Evolutionary conservation across 2,888 invertebrate species (phyloP).

Genomic region (Drosophila demipolita): DNA sequence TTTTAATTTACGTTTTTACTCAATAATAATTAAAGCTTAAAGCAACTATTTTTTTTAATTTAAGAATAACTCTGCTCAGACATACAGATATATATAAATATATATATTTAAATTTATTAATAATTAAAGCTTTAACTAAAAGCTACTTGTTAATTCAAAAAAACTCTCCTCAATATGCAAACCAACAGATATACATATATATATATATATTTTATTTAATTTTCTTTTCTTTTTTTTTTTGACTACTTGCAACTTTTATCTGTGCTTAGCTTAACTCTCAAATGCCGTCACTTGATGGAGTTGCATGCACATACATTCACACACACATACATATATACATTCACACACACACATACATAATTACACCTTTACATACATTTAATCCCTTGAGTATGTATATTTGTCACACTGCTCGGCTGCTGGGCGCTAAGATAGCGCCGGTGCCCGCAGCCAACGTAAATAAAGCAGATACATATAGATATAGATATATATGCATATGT

Average conservation of each 20-base stretch:
- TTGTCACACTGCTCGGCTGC: slow-evolving; percentile 32
- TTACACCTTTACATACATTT: background rate
- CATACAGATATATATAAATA: too few relatives aligned
- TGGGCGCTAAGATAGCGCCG: slow-evolving; percentile 26
- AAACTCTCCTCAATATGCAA: background rate
- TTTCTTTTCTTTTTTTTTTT: background rate
- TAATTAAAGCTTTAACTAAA: background rate
- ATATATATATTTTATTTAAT: background rate
- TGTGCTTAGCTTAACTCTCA: background rate
- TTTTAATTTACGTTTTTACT: too few relatives aligned
- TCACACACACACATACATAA: too few relatives aligned
- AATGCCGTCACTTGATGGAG: slow-evolving; percentile 3
- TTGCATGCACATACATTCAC: background rate
- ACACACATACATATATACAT: background rate
- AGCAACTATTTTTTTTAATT: too few relatives aligned
- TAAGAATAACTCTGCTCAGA: too few relatives aligned
- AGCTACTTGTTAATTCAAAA: background rate
- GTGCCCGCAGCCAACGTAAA: slow-evolving; percentile 34
- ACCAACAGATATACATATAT: background rate
- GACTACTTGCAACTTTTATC: background rate
- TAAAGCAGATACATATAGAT: slow-evolving; percentile 13
- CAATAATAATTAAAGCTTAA: too few relatives aligned
- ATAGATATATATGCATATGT: background rate
- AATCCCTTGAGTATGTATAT: slow-evolving; percentile 35
- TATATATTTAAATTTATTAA: background rate